Base-by-base conservation (phyloP, 2,113 vertebrate species). In the Oncorhynchus kisutch region DNA sequence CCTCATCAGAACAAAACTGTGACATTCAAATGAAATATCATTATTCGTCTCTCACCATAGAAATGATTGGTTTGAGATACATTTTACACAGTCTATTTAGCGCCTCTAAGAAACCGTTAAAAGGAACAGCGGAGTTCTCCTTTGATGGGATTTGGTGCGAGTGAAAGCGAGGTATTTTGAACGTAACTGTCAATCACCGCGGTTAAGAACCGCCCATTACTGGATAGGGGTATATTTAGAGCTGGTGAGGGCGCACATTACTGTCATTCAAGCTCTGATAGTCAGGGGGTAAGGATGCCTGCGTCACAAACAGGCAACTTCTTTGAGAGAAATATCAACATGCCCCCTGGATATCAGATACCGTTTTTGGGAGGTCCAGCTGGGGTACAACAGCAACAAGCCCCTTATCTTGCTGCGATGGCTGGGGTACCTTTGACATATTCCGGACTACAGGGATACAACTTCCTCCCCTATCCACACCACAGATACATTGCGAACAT, bases 141-240 rank as follows among this genome's bases (percentile, higher is more conserved):
- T 94, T 94, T 94, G 94, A 93, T 92, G 91, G 93, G 92, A 94
- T 94, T 94, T 93, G 80, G 59, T 71, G 65, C 80, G 71, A 87
- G 91, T 87, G 90, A 92, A 93, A 92, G 91, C 87, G 87, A 77
- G 39, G 78, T 86, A 87, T 92, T 93, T 91, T 90, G 85, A 90
- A 79, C 78, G 39, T 12, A 45, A 45, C 81, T 92, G 91, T 91
- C 93, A 93, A 76, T 93, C 93, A 91, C 57, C 14, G 66, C 51
- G 68, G 68, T n/a, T 65, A 75, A 72, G 51, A 72, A 34, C 79
- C 77, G 60, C 81, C 91, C 78, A 66, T 71, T 22, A 78, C 71
- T 48, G 31, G 70, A 78, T 82, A 79, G 79, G 78, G 67, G 80
- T 80, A 80, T 92, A 94, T 89, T 90, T 87, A 74, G 34, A 54